Evolutionary conservation across 2,888 invertebrate genomes (phyloP).

Genomic region (Mechanitis messenoides): DNA sequence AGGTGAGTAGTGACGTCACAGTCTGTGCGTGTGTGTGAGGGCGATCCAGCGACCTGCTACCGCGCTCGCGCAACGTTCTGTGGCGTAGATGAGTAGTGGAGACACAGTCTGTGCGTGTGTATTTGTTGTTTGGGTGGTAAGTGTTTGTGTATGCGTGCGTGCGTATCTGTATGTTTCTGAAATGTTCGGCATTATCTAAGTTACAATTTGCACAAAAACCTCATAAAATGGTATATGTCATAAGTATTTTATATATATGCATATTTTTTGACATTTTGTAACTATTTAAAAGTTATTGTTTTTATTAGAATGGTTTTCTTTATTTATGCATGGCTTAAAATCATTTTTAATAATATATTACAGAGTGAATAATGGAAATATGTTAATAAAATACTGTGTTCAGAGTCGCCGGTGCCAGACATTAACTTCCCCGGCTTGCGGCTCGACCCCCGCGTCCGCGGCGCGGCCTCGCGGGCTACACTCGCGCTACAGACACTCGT

Average conservation of each 20-base stretch:
- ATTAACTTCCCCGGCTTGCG: constrained; percentile 82
- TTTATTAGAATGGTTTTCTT: no score
- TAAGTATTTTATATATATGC: no score
- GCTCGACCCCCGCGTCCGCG: constrained; percentile 63
- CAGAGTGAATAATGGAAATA: background rate
- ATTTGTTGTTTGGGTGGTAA: constrained; percentile 8
- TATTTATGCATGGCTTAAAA: no score
- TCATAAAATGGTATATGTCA: no score
- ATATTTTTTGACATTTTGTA: no score
- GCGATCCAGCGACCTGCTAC: constrained; percentile 27
- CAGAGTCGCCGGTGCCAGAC: constrained; percentile 83
- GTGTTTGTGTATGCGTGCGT: no score
- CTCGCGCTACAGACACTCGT: constrained; percentile 10
- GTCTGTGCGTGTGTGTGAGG: background rate
- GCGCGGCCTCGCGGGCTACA: constrained; percentile 27
- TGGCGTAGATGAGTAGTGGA: background rate
- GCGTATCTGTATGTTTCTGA: no score
- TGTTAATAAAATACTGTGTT: constrained; percentile 21
- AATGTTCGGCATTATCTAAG: no score
- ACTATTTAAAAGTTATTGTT: no score
- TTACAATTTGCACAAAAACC: no score
- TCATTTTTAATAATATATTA: no score
- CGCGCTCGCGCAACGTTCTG: background rate
- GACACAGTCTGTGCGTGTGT: no score
- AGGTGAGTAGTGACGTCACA: constrained; percentile 44